Evolutionary conservation across 2,113 vertebrate species (phyloP).

Genomic region (Sinosuthora webbiana): DNA sequence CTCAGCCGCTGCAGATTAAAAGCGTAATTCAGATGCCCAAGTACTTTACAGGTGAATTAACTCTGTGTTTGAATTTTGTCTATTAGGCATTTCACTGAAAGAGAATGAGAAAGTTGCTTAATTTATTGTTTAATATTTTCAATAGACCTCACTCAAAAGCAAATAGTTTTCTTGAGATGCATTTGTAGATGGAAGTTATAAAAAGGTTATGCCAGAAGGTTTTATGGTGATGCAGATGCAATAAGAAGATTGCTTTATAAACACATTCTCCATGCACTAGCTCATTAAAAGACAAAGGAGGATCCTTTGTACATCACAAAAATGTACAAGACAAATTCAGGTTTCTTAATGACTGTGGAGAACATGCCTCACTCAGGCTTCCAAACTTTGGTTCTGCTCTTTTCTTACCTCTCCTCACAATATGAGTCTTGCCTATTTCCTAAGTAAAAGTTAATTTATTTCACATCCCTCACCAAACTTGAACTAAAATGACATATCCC

Average conservation of each 20-base stretch:
- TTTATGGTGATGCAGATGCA: not conserved
- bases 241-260: constrained; percentile 12
- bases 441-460: not conserved
- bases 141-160: not conserved
- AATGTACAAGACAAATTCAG: not conserved
- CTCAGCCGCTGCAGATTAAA: constrained; percentile 52
- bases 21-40: constrained; percentile 27
- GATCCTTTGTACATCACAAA: not conserved
- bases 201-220: not conserved
- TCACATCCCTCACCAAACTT: not conserved
- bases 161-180: constrained; percentile 5
- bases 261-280: not conserved
- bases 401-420: not conserved
- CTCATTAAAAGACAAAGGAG: not conserved
- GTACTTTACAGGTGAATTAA: constrained; percentile 42
- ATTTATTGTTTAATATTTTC: constrained; percentile 41
- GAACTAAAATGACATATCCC: not conserved
- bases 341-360: not conserved
- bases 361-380: not conserved
- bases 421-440: not conserved
- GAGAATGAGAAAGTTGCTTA: not conserved
- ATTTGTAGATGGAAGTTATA: not conserved
- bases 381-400: not conserved
- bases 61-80: constrained; percentile 5
- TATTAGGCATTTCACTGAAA: constrained; percentile 35